phyloP scores from a whole-genome alignment of 2,113 vertebrate genomes.

The Campylorhamphus procurvoides region DNA sequence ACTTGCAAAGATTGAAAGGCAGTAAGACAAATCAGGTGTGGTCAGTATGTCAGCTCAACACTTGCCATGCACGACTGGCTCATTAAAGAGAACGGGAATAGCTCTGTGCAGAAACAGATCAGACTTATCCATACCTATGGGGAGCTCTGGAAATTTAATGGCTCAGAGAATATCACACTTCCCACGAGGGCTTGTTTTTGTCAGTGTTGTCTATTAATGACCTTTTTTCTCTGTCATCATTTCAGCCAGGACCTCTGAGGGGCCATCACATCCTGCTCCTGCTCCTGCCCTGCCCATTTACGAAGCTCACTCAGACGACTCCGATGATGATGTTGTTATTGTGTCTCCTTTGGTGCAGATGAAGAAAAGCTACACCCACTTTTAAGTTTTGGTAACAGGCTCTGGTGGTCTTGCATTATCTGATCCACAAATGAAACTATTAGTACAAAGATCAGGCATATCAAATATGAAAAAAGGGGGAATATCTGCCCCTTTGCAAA shows the following conservation, averaged over 20 bases:
- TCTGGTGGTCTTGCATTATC: background rate
- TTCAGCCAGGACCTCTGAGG: conserved; percentile 50
- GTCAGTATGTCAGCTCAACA: background rate
- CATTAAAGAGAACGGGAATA: background rate
- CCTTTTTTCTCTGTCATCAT: conserved; percentile 10
- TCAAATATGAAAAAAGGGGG: background rate
- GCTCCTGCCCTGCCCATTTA: background rate
- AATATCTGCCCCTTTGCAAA: background rate
- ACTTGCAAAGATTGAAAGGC: background rate
- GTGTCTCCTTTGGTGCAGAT: conserved; percentile 72
- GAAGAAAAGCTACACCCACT: conserved; percentile 52
- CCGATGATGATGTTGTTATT: conserved; percentile 80
- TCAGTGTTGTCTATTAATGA: background rate
- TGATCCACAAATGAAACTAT: background rate
- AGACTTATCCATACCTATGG: background rate
- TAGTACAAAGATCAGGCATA: background rate
- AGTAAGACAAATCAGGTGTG: background rate
- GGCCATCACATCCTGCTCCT: background rate
- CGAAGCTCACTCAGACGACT: conserved; percentile 82
- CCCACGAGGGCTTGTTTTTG: background rate
- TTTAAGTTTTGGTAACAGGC: background rate
- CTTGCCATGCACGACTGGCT: background rate
- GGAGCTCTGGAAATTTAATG: background rate
- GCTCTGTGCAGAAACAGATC: background rate
- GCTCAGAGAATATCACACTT: background rate